Percentiles rank a stretch among this genome's conserved stretches.
Evolutionary conservation across 1,140 invertebrate species (phyloP).

Genomic region (Aphidius gifuensis): DNA sequence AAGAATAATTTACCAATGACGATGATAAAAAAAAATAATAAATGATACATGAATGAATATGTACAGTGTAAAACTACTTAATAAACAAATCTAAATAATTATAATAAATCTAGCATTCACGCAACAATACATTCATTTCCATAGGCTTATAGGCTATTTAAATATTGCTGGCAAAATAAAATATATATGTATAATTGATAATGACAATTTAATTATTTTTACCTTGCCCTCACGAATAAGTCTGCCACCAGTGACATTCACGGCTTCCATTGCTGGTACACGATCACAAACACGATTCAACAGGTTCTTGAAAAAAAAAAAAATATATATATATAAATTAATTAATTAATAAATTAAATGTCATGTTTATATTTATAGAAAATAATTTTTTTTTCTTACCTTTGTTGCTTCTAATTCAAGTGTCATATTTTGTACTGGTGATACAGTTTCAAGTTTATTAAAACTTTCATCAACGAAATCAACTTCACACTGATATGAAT

Average conservation of each 20-base stretch:
- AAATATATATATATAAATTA: not conserved
- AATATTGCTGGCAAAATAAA: too few species aligned
- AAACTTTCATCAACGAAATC: conserved; percentile 83
- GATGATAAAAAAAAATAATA: conserved; percentile 4
- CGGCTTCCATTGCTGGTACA: conserved; percentile 89
- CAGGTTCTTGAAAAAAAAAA: conserved; percentile 72
- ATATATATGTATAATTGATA: conserved; percentile 17
- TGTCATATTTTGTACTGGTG: conserved; percentile 68
- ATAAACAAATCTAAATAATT: conserved; percentile 15
- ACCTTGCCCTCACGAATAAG: conserved; percentile 98
- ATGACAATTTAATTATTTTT: conserved; percentile 48
- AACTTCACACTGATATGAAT: conserved; percentile 80
- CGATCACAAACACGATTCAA: conserved; percentile 87
- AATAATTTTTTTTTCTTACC: conserved; percentile 55
- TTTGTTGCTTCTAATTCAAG: conserved; percentile 75
- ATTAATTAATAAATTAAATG: not conserved
- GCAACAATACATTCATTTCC: conserved; percentile 30
- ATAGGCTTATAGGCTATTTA: conserved; percentile 26
- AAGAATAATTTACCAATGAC: conserved; percentile 29
- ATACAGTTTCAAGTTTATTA: conserved; percentile 67
- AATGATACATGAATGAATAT: conserved; percentile 12
- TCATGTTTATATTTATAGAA: not conserved
- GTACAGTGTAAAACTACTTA: conserved; percentile 33
- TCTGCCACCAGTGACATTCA: conserved; percentile 90
- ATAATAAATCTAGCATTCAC: conserved; percentile 32